phyloP scores from a whole-genome alignment of 2,797 vertebrate genomes.

The Cirrhinus mrigala region DNA sequence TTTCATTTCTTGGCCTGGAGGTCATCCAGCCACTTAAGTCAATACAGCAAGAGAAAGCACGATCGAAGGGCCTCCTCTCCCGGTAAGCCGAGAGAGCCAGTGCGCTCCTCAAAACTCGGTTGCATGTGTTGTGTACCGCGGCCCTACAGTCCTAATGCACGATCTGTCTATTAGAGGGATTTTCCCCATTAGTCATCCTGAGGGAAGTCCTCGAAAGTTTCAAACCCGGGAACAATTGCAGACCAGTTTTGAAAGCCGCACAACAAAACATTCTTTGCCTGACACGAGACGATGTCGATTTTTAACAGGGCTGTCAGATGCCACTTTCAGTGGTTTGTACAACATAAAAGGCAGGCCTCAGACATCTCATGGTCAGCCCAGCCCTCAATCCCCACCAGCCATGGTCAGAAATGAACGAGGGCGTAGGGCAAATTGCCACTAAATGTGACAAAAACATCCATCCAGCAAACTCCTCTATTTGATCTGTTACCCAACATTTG shows the following conservation, averaged over 20 bases:
- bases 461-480: not conserved
- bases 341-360: constrained; percentile 54
- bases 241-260: constrained; percentile 61
- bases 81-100: constrained; percentile 18
- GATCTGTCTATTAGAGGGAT: constrained; percentile 34
- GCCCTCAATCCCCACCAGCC: constrained; percentile 61
- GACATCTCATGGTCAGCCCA: constrained; percentile 56
- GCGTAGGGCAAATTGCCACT: constrained; percentile 8
- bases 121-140: constrained; percentile 25
- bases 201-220: constrained; percentile 39
- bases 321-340: constrained; percentile 62
- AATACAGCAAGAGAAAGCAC: constrained; percentile 49
- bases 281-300: constrained; percentile 65
- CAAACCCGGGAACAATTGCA: constrained; percentile 55
- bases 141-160: constrained; percentile 34
- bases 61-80: constrained; percentile 44
- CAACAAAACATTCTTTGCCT: constrained; percentile 65
- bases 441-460: constrained; percentile 18
- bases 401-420: constrained; percentile 23
- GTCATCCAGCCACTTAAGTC: constrained; percentile 60
- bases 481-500: not conserved
- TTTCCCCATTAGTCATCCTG: constrained; percentile 45
- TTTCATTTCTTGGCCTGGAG: constrained; percentile 68
- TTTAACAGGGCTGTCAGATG: constrained; percentile 63
- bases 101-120: constrained; percentile 4